phyloP scores from a whole-genome alignment of 2,888 invertebrate genomes.

The Antheraea assamensis region DNA sequence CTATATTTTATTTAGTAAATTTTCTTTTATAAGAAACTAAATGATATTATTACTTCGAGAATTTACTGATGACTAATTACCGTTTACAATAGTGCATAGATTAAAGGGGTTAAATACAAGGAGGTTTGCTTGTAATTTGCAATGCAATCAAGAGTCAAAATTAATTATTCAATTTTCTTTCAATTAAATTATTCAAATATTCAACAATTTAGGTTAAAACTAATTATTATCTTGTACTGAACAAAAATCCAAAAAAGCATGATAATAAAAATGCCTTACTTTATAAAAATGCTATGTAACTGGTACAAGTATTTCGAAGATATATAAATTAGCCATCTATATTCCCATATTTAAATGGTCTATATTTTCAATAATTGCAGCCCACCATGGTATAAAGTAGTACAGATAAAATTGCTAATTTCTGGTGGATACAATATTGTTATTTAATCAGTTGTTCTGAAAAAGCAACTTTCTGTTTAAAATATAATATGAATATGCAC shows the following conservation, averaged over 20 bases:
- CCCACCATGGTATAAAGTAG: background rate
- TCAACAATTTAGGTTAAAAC: no score
- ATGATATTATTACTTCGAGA: no score
- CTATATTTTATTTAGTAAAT: background rate
- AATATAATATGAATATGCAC: background rate
- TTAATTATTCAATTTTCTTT: no score
- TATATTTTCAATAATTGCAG: background rate
- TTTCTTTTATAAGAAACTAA: background rate
- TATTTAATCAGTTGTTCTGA: slow-evolving; percentile 10
- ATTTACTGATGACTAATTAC: background rate
- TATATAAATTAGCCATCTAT: background rate
- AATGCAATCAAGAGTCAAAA: no score
- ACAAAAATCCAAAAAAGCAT: no score
- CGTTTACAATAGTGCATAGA: background rate
- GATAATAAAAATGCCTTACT: no score
- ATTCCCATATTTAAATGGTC: background rate
- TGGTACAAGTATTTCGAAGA: background rate
- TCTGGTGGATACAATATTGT: background rate
- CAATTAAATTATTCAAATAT: no score
- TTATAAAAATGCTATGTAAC: no score
- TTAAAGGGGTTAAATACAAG: no score
- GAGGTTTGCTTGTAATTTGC: no score
- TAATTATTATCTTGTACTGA: no score
- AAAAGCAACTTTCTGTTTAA: background rate
- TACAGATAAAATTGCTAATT: background rate